phyloP scores from a whole-genome alignment of 2,888 invertebrate genomes.

The Ophion ellenae region DNA sequence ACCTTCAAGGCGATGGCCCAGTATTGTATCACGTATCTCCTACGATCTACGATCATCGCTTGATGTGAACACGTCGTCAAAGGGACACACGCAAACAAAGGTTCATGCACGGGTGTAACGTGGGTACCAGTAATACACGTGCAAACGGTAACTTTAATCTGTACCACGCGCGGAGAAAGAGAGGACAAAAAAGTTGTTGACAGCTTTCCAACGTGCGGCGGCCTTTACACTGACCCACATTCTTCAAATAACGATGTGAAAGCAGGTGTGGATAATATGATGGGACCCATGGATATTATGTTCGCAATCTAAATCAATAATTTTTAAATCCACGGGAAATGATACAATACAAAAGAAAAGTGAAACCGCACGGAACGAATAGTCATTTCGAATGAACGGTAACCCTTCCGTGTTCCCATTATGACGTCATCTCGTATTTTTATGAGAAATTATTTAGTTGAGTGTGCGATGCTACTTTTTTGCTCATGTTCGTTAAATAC shows the following conservation, averaged over 20 bases:
- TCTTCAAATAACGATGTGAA: constrained; percentile 72
- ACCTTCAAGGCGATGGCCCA: no score
- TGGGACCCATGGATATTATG: constrained; percentile 23
- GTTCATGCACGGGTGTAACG: neutral
- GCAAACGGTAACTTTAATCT: constrained; percentile 36
- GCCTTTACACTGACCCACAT: constrained; percentile 83
- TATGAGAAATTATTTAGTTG: no score
- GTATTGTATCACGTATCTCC: no score
- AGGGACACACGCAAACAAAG: neutral
- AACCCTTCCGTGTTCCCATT: no score
- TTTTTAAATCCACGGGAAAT: neutral
- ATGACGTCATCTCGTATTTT: no score
- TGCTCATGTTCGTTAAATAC: no score
- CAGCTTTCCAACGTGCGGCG: constrained; percentile 78
- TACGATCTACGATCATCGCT: no score
- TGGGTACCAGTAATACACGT: constrained; percentile 22
- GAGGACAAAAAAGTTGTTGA: constrained; percentile 63
- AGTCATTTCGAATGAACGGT: no score
- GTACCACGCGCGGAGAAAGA: constrained; percentile 24
- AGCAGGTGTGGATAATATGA: constrained; percentile 31
- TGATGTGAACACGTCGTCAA: neutral
- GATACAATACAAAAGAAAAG: neutral
- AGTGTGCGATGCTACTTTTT: no score
- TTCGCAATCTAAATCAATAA: neutral
- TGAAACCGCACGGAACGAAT: neutral